These are phyloP conservation scores for Paraescarpia echinospica DNA, from an alignment of 1,140 invertebrate genomes.

Conservation along the genomic window DNA sequence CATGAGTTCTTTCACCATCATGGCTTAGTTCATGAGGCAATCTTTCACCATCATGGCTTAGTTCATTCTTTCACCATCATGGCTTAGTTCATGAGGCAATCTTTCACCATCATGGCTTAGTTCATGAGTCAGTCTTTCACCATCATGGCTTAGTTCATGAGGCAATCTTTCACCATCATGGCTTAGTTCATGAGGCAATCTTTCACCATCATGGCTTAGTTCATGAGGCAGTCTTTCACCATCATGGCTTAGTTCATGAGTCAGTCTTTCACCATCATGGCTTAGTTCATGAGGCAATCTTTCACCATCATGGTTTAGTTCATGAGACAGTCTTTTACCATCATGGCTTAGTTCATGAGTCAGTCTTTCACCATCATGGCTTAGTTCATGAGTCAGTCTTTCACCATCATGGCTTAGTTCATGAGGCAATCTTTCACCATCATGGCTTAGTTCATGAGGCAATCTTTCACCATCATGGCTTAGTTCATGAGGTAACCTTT, in stretches of 20 bases:
- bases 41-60: background rate
- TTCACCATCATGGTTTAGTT: no score
- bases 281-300: no score
- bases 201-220: background rate
- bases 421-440: background rate
- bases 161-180: no score
- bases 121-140: no score
- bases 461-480: no score
- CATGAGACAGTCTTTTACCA: no score
- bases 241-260: background rate
- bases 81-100: background rate
- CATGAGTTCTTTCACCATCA: background rate
- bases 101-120: background rate
- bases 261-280: background rate
- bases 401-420: background rate
- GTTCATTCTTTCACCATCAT: no score
- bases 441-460: no score
- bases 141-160: no score
- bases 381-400: background rate
- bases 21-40: background rate
- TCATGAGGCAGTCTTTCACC: background rate
- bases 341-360: no score
- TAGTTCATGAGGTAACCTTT: no score
- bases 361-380: background rate
- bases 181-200: background rate